Conservation (phyloP, 2,797 vertebrate genomes). For the Phoeniculus purpureus region DNA sequence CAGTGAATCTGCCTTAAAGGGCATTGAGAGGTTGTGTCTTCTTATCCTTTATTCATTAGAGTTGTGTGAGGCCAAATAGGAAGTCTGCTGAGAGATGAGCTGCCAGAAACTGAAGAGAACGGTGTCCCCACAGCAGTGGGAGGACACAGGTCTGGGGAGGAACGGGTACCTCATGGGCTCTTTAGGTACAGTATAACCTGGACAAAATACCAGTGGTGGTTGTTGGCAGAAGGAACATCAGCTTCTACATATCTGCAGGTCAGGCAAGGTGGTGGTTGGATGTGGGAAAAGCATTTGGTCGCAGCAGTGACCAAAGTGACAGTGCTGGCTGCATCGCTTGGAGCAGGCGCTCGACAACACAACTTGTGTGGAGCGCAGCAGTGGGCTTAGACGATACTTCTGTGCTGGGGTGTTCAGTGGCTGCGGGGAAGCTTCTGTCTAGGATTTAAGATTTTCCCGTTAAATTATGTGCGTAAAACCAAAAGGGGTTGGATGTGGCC, state of each 20-base stretch:
- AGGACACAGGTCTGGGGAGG: background rate
- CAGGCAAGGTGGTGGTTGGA: fast-evolving
- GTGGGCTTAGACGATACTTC: background rate
- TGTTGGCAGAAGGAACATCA: background rate
- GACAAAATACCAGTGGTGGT: fast-evolving
- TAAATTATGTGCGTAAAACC: background rate
- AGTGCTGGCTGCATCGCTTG: background rate
- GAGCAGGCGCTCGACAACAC: background rate
- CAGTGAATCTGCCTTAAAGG: background rate
- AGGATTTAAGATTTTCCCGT: background rate
- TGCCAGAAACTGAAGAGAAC: background rate
- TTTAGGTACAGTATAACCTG: background rate
- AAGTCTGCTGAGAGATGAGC: background rate
- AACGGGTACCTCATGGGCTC: background rate
- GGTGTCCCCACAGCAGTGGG: background rate
- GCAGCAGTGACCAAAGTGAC: background rate
- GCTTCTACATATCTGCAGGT: background rate
- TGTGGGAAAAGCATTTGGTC: background rate
- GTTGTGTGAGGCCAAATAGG: background rate
- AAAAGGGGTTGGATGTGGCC: background rate
- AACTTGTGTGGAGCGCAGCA: background rate
- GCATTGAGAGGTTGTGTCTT: background rate
- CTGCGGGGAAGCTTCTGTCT: background rate
- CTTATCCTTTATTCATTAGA: background rate
- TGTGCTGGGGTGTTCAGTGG: background rate